Base-by-base conservation (phyloP, 2,797 vertebrate species). In the Triplophysa bombifrons region DNA sequence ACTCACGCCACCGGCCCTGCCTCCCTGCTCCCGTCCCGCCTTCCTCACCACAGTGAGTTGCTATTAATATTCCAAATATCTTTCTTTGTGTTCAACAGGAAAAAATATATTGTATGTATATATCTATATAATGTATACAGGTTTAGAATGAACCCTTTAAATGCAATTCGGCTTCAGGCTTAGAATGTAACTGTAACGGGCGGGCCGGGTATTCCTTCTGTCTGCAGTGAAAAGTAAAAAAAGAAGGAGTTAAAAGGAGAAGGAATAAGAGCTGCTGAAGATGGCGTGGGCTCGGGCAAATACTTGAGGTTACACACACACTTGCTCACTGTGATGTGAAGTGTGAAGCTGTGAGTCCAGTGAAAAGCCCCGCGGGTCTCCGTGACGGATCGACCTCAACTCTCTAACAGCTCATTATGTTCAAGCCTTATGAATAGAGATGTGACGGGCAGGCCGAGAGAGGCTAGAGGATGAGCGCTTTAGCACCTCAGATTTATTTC, bases 361-460 rank as follows among this genome's bases (percentile, higher is more conserved):
- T 27, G 65, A 22, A 46, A 46, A 50, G 72, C 81, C 84, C 56
- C 55, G 38, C 63, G 78, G 81, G 60, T 76, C 25, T 38, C 41
- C 17, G n/a, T 80, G 84, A 85, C 80, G 55, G 81, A 85, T 85
- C 44, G 56, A 50, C 80, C 72, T 73, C 61, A 81, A 81, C 81
- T 83, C 67, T 34, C 51, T 75, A 85, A 81, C 65, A 74, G 81
- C 81, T 74, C 71, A 85, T 85, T 85, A 85, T 83, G 84, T 81
- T 82, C 83, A 83, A 85, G 78, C 82, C 81, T 85, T 79, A 83
- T 85, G 79, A 85, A 85, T 83, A 85, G 81, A 83, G 75, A 85
- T 85, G 75, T 75, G 84, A 85, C 61, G 72, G 71, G 70, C 58
- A 38, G 73, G 58, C 34, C 34, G 6, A 19, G 22, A 20, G 27